These are phyloP conservation scores for Halyomorpha halys DNA, from an alignment of 1,140 invertebrate species.

Conservation along the genomic window DNA sequence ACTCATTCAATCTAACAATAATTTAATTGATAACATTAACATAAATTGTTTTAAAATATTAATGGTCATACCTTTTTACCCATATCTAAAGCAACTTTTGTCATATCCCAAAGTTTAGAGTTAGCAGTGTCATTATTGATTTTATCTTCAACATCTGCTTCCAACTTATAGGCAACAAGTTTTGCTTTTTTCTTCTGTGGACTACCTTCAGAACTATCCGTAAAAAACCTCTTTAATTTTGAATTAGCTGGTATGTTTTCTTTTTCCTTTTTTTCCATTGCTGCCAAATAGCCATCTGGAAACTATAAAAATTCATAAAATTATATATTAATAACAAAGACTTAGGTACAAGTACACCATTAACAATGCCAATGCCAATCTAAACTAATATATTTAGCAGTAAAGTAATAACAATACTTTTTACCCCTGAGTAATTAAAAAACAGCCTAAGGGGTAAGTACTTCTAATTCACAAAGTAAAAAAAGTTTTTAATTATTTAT, in stretches of 20 bases:
- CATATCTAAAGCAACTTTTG: conserved; percentile 37
- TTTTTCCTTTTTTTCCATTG: conserved; percentile 40
- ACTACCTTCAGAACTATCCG: conserved; percentile 22
- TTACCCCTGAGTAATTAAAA: too few species aligned
- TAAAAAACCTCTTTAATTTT: conserved; percentile 15
- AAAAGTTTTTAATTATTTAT: too few species aligned
- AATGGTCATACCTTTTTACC: conserved; percentile 41
- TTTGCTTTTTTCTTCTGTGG: conserved; percentile 38
- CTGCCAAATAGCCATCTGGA: conserved; percentile 65
- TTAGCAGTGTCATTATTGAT: conserved; percentile 52
- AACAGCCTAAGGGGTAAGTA: too few species aligned
- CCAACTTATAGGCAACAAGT: conserved; percentile 39
- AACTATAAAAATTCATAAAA: conserved; percentile 41
- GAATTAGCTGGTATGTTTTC: conserved; percentile 26
- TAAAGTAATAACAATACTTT: too few species aligned
- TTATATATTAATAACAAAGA: neutral
- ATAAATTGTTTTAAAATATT: too few species aligned
- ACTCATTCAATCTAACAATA: too few species aligned
- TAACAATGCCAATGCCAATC: too few species aligned
- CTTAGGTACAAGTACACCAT: too few species aligned
- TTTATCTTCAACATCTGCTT: conserved; percentile 40
- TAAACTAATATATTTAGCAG: too few species aligned
- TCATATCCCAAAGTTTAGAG: conserved; percentile 56
- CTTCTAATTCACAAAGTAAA: too few species aligned
- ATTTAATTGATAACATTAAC: too few species aligned